Conservation (phyloP, 2,888 invertebrate species). For the Coronaproctus castanopsis region DNA sequence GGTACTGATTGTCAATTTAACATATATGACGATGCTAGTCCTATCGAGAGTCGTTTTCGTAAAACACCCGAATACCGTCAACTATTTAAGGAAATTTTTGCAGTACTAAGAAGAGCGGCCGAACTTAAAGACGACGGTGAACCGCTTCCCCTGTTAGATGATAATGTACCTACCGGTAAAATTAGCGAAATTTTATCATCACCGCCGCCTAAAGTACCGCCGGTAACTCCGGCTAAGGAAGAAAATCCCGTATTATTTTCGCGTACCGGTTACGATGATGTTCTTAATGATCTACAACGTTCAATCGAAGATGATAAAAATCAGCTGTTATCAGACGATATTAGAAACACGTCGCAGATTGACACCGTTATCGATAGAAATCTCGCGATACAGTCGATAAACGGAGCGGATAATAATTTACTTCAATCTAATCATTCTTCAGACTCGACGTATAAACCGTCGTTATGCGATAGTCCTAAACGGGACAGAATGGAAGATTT, state of each 20-base stretch:
- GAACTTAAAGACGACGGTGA: constrained; percentile 64
- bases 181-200: not conserved
- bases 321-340: not conserved
- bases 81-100: constrained; percentile 64
- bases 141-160: constrained; percentile 48
- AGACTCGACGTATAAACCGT: not conserved
- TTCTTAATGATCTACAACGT: constrained; percentile 1
- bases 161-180: constrained; percentile 22
- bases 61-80: constrained; percentile 63
- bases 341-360: not conserved
- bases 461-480: constrained; percentile 27
- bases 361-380: not conserved
- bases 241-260: constrained; percentile 12
- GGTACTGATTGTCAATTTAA: constrained; percentile 70
- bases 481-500: constrained; percentile 56
- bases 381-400: too few species aligned
- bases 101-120: constrained; percentile 60
- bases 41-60: constrained; percentile 59
- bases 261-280: constrained; percentile 3
- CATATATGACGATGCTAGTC: constrained; percentile 60
- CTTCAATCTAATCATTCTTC: too few species aligned
- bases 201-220: constrained; percentile 36
- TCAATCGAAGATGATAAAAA: not conserved
- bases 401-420: not conserved
- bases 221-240: constrained; percentile 40